Evolutionary conservation across 1,140 invertebrate genomes (phyloP), one percentile per base, ranked within the genome.

Genomic region (Aplysia californica): DNA sequence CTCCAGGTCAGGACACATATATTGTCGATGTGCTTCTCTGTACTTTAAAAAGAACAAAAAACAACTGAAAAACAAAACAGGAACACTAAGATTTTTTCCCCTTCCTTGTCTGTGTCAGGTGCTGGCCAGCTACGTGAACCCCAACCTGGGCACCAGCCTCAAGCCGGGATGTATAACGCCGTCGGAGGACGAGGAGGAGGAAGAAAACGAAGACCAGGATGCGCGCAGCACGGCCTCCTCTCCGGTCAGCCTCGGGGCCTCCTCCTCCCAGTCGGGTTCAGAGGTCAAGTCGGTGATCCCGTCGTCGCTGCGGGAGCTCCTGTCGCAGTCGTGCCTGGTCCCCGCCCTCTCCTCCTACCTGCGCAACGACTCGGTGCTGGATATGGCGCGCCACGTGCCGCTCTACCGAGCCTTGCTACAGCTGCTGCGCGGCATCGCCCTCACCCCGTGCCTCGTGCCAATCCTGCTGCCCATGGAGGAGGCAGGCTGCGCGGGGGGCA

Each of bases 311-410:
- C 89, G 93, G 20, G 94, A 96, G 69, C 90, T 97, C 15, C 85
- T 98, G 0, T 92, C 93, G 33, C 92, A 94, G 82, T 97, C 96
- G 33, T 96, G 95, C 82, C 91, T 98, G 1, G 92, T 97, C 50
- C 94, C 95, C 26, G 96, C 95, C 18, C 92, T 98, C 6, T 95
- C 95, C 75, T 97, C 96, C 0, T 98, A 98, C 84, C 91, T 98
- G 33, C 92, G 96, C 80, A 98, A 98, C 85, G 97, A 98, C 89
- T 98, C 96, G 90, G 96, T 98, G 66, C 89, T 98, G 84, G 97
- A 98, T 88, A 97, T 98, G 94, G 96, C 96, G 5, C 92, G 96
- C 18, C 96, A 98, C 89, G 96, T 97, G 87, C 96, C 96, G 6
- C 91, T 98, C 59, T 98, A 98, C 90, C 92, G 94, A 85, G 93